These are phyloP conservation scores for Hemithea aestivaria DNA, from an alignment of 2,888 invertebrate species.

Conservation along the genomic window DNA sequence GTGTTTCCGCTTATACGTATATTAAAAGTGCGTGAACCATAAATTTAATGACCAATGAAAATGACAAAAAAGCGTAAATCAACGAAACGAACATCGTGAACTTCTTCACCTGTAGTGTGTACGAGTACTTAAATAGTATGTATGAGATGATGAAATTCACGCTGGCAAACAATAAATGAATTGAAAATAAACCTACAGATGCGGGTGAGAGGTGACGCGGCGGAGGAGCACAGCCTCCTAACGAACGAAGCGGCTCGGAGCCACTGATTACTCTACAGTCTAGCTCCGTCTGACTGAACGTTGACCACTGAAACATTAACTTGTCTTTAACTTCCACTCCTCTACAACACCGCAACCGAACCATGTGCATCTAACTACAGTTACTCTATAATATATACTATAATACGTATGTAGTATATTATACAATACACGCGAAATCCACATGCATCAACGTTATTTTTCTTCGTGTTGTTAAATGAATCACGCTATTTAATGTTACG, in stretches of 20 bases:
- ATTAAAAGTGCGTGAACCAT: not conserved
- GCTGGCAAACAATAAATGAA: constrained; percentile 47
- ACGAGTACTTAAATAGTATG: too few species aligned
- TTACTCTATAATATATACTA: constrained; percentile 25
- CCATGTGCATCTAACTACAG: constrained; percentile 50
- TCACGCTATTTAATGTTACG: too few species aligned
- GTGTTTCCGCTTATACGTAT: too few species aligned
- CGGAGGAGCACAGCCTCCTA: constrained; percentile 67
- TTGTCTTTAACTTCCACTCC: constrained; percentile 55
- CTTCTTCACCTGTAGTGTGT: too few species aligned
- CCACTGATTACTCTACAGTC: constrained; percentile 61
- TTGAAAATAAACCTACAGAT: constrained; percentile 70
- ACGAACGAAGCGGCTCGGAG: constrained; percentile 54
- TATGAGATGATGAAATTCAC: constrained; percentile 29
- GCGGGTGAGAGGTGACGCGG: constrained; percentile 65
- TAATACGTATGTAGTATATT: constrained; percentile 15
- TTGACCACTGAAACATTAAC: constrained; percentile 75
- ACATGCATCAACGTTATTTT: constrained; percentile 33
- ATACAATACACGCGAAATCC: constrained; percentile 25
- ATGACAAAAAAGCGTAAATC: too few species aligned
- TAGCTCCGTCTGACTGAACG: constrained; percentile 72
- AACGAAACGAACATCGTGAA: not conserved
- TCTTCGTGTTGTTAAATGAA: too few species aligned
- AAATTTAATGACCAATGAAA: too few species aligned
- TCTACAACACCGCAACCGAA: constrained; percentile 53